These are phyloP conservation scores for Apus apus DNA, from an alignment of 2,113 vertebrate genomes.

Conservation along the genomic window DNA sequence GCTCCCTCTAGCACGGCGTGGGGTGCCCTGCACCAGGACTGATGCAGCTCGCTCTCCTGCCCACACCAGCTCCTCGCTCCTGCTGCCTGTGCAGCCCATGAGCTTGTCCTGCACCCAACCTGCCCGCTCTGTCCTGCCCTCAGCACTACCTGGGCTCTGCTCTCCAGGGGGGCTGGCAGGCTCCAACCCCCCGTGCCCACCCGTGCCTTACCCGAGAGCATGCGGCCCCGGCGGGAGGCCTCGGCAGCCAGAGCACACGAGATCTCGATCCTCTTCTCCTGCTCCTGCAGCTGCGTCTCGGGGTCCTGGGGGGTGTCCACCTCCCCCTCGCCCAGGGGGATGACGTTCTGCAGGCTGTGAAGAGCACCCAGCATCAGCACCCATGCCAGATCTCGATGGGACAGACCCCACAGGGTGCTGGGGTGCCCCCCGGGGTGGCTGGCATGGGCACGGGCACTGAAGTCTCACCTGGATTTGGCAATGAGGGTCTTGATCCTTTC, in stretches of 20 bases:
- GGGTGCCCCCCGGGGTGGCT: not conserved
- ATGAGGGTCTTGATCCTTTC: constrained; percentile 96
- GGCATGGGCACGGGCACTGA: accelerated
- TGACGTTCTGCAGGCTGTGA: constrained; percentile 92
- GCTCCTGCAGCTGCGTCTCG: constrained; percentile 92
- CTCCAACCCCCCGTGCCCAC: accelerated
- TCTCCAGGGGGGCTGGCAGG: not conserved
- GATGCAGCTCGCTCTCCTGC: not conserved
- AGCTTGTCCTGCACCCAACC: not conserved
- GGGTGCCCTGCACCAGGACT: not conserved
- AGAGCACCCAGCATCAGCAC: not conserved
- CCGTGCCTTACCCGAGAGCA: constrained; percentile 89
- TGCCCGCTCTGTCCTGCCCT: too few relatives aligned
- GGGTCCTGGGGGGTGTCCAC: constrained; percentile 82
- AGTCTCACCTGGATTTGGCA: constrained; percentile 92
- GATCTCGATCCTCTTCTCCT: constrained; percentile 97
- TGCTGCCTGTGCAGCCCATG: not conserved
- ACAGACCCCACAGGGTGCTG: too few relatives aligned
- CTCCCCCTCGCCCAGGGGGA: constrained; percentile 88
- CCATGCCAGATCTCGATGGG: too few relatives aligned
- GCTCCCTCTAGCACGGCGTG: too few relatives aligned
- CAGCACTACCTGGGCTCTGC: not conserved
- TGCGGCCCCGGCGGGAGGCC: constrained; percentile 92
- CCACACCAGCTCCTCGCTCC: accelerated
- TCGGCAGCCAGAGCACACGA: constrained; percentile 93